A percentile compares a stretch with the other conserved stretches of the same genome.
These are phyloP conservation scores for Uloborus diversus DNA, from an alignment of 1,140 invertebrate species.

Conservation along the genomic window DNA sequence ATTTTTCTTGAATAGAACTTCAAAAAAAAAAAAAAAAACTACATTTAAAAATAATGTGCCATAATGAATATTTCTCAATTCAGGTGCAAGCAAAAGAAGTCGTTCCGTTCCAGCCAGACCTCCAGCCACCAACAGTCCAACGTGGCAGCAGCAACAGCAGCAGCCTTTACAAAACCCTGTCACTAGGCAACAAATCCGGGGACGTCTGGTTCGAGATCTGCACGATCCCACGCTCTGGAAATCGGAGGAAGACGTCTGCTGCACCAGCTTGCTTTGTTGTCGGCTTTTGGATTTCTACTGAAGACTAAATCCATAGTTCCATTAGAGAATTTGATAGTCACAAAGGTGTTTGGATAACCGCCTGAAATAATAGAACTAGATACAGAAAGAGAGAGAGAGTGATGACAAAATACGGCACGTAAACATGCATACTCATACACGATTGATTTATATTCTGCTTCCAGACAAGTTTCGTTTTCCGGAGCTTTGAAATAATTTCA, in stretches of 20 bases:
- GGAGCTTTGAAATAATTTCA: no score
- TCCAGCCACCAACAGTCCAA: conserved; percentile 25
- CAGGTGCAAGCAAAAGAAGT: conserved; percentile 51
- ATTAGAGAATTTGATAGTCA: no score
- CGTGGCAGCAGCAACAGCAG: conserved; percentile 15
- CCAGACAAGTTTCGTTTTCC: no score
- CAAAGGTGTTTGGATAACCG: no score
- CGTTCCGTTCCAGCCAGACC: conserved; percentile 46
- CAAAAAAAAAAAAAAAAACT: no score
- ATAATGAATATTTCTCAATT: background rate
- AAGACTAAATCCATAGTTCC: background rate
- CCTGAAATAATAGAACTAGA: no score
- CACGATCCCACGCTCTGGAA: conserved; percentile 44
- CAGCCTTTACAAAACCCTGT: conserved; percentile 1
- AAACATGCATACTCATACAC: no score
- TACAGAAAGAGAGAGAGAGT: background rate
- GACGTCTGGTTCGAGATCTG: conserved; percentile 25
- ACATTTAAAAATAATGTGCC: no score
- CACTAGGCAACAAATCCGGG: conserved; percentile 7
- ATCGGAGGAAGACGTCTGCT: conserved; percentile 50
- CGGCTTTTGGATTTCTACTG: conserved; percentile 47
- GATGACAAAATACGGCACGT: no score
- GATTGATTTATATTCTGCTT: no score
- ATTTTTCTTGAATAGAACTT: no score
- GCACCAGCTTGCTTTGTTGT: conserved; percentile 49